Evolutionary conservation across 1,140 invertebrate species (phyloP).

Genomic region (Leptinotarsa lineolata): DNA sequence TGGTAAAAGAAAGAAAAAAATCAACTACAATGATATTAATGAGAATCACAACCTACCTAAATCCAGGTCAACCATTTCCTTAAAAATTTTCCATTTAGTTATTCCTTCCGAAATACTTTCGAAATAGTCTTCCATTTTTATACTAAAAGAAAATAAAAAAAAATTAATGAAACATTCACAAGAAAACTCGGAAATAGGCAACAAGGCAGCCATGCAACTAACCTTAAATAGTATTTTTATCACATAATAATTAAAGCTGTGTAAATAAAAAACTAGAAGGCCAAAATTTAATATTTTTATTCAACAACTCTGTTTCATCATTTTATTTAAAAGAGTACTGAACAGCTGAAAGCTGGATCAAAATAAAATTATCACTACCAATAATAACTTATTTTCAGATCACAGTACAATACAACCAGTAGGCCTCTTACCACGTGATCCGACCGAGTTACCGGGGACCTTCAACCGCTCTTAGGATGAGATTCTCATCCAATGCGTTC

Average conservation of each 20-base stretch:
- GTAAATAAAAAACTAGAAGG: constrained; percentile 2
- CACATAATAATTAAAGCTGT: constrained; percentile 8
- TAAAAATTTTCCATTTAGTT: constrained; percentile 32
- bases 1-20: no score
- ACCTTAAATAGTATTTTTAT: constrained; percentile 16
- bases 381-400: constrained; percentile 3
- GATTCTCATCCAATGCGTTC: no score
- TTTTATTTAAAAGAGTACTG: not conserved
- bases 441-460: no score
- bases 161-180: constrained; percentile 5
- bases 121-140: constrained; percentile 38
- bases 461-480: no score
- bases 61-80: constrained; percentile 29
- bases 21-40: not conserved
- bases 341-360: not conserved
- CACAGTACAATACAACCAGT: no score
- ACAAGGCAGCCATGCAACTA: constrained; percentile 11
- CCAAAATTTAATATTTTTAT: not conserved
- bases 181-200: constrained; percentile 13
- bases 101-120: constrained; percentile 32
- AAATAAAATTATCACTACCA: constrained; percentile 17
- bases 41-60: constrained; percentile 25
- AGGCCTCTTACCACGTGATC: no score
- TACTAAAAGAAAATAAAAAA: constrained; percentile 27
- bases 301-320: not conserved